These are phyloP conservation scores for Nasonia giraulti DNA, from an alignment of 1,140 invertebrate genomes.

Conservation along the genomic window DNA sequence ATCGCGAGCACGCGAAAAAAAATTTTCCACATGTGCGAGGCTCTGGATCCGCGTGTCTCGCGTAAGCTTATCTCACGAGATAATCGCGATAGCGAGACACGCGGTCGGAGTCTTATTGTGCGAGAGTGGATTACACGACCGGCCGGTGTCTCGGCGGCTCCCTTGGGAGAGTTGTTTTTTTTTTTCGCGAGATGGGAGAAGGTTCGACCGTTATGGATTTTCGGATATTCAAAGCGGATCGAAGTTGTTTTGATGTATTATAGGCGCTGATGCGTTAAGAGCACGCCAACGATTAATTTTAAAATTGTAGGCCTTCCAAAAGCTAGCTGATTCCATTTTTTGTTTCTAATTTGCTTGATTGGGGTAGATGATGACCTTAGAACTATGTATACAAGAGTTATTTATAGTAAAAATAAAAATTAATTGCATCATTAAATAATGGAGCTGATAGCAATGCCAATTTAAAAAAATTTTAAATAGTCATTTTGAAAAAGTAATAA, in stretches of 20 bases:
- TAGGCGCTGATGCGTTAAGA: too few relatives aligned
- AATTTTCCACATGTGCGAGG: neutral
- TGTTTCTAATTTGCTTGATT: neutral
- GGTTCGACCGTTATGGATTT: neutral
- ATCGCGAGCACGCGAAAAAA: neutral
- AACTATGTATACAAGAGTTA: too few relatives aligned
- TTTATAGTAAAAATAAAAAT: too few relatives aligned
- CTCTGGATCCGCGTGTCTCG: neutral
- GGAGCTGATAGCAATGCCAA: neutral
- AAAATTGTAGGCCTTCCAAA: too few relatives aligned
- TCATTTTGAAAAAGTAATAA: neutral
- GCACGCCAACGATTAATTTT: too few relatives aligned
- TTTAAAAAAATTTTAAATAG: neutral
- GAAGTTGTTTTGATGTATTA: too few relatives aligned
- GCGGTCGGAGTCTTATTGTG: neutral
- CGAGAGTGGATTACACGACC: neutral
- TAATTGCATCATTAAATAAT: neutral
- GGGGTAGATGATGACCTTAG: neutral
- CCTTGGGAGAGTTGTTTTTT: neutral
- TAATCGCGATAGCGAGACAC: neutral
- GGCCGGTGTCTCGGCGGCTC: neutral
- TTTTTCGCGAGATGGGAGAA: neutral
- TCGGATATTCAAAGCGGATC: neutral
- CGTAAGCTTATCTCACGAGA: neutral
- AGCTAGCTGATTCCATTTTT: too few relatives aligned